These are phyloP conservation scores for Betta splendens DNA, from an alignment of 2,797 vertebrate genomes.

Conservation along the genomic window DNA sequence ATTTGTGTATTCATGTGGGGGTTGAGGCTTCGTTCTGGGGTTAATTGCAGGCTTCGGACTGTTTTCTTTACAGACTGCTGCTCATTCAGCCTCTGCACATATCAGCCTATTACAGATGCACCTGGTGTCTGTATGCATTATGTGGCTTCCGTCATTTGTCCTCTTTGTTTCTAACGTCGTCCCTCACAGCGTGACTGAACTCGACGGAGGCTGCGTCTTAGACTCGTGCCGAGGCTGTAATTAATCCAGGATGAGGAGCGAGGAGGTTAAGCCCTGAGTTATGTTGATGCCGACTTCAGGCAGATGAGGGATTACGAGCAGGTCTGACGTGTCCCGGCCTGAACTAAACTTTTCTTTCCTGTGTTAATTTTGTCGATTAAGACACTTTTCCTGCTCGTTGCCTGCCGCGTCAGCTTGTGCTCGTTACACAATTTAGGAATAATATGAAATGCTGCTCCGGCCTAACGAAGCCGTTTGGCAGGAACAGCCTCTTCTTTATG, in stretches of 20 bases:
- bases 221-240: not conserved
- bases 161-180: not conserved
- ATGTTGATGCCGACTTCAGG: conserved; percentile 6
- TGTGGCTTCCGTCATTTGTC: not conserved
- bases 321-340: not conserved
- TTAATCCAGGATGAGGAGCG: not conserved
- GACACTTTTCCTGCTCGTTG: too few relatives aligned
- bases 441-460: too few relatives aligned
- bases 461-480: not conserved
- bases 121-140: not conserved
- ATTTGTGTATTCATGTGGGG: conserved; percentile 10
- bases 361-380: not conserved
- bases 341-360: not conserved
- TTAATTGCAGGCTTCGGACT: conserved; percentile 62
- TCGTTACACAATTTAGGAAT: too few relatives aligned
- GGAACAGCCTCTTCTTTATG: not conserved
- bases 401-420: too few relatives aligned
- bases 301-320: too few relatives aligned
- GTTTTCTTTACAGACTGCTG: conserved; percentile 24
- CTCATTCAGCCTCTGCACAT: conserved; percentile 32
- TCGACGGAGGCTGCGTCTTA: too few relatives aligned
- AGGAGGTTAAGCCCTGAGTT: not conserved
- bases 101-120: conserved; percentile 48
- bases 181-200: not conserved
- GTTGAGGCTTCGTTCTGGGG: conserved; percentile 24